Base-by-base conservation (phyloP, 1,140 invertebrate genomes). In the Meloidogyne hapla region DNA sequence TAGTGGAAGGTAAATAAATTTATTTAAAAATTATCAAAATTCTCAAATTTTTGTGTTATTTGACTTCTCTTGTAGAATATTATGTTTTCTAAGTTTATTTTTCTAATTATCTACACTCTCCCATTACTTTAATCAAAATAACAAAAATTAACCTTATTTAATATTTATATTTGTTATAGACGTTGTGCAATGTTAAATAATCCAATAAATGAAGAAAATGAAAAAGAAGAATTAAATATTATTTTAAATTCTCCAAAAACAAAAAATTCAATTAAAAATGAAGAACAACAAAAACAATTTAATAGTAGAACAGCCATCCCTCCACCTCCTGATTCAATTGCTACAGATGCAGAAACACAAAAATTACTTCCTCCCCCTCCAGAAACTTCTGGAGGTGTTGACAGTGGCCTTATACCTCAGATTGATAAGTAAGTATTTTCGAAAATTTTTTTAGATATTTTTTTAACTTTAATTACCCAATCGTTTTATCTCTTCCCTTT, bases 391-490 rank as follows among this genome's bases (percentile, higher is more conserved):
- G 56, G 28, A 42, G 71, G 56, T 21, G 45, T 76, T 33, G 82
- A 85, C 68, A 56, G 74, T 61, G 84, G 85, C 15, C 81, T 86
- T 0, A 86, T 86, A 65, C 85, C 85, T n/a, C 85, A 86, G 76
- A 86, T 86, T 42, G 85, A 86, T 67, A 73, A 73, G 71, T 73
- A 21, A 21, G 38, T 21, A n/a, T n/a, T n/a, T n/a, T n/a, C n/a
- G 33, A 38, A 67, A 25, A 18, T 25, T 33, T 21, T 15, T 28
- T 33, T n/a, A n/a, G n/a, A n/a, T 12, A 68, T 33, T 38, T 38
- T 13, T 23, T 42, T 3, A 10, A 12, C 12, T 69, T 10, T n/a
- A 38, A 69, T 61, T 33, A 69, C n/a, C 12, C 12, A 40, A 6
- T 63, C 56, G 3, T 6, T 33, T 10, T 62, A 1, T 12, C 33